Conservation (phyloP, 2,888 invertebrate genomes). For the Automeris io region DNA sequence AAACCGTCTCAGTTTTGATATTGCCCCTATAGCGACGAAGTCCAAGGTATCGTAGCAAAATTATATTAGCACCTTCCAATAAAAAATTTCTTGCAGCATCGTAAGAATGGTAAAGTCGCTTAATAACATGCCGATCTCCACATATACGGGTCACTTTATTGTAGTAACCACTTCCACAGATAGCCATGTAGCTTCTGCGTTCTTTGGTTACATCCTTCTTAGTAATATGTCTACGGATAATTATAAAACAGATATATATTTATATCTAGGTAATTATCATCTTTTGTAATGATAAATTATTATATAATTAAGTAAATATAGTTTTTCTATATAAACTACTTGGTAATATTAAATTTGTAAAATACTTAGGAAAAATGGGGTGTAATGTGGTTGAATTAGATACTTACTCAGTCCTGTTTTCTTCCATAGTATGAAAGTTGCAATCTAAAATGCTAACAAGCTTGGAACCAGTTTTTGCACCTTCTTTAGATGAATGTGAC, state of each 20-base stretch:
- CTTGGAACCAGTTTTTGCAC: slow-evolving; percentile 75
- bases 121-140: slow-evolving; percentile 55
- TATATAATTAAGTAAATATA: too few relatives aligned
- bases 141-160: slow-evolving; percentile 69
- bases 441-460: slow-evolving; percentile 77
- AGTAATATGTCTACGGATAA: slow-evolving; percentile 53
- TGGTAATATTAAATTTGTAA: too few relatives aligned
- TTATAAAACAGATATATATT: too few relatives aligned
- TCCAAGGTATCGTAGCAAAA: slow-evolving; percentile 78
- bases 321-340: too few relatives aligned
- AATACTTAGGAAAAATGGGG: too few relatives aligned
- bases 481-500: slow-evolving; percentile 76
- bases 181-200: slow-evolving; percentile 71
- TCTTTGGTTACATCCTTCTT: slow-evolving; percentile 61
- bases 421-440: slow-evolving; percentile 80
- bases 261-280: too few relatives aligned
- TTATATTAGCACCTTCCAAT: slow-evolving; percentile 79
- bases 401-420: slow-evolving; percentile 77
- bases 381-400: neutral
- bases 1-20: slow-evolving; percentile 73
- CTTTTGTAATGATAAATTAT: too few relatives aligned
- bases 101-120: slow-evolving; percentile 70
- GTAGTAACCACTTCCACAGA: slow-evolving; percentile 75
- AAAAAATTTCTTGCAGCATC: slow-evolving; percentile 68
- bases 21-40: slow-evolving; percentile 70